phyloP scores from a whole-genome alignment of 2,797 vertebrate species.

The Zalophus californianus region DNA sequence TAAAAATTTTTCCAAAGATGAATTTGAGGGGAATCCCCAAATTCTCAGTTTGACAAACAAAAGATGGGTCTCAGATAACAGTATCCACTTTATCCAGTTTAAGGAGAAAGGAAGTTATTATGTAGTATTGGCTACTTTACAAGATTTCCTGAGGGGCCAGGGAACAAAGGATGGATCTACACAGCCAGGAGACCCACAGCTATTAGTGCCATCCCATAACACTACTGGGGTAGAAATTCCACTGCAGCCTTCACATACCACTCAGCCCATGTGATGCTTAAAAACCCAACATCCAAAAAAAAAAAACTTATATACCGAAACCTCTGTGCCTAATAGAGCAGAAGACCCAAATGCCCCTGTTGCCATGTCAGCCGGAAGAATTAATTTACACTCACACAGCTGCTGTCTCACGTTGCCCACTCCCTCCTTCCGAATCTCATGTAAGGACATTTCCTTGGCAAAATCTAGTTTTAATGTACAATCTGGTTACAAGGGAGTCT shows the following conservation, averaged over 20 bases:
- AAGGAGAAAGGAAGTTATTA: neutral
- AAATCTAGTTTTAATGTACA: neutral
- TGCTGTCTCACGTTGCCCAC: neutral
- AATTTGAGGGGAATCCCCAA: neutral
- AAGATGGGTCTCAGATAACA: neutral
- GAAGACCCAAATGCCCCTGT: neutral
- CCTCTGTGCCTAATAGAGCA: neutral
- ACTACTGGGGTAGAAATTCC: neutral
- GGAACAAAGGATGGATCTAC: neutral
- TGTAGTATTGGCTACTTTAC: neutral
- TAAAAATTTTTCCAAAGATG: slow-evolving; percentile 42
- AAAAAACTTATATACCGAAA: neutral
- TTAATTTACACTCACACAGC: neutral
- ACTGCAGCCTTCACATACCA: neutral
- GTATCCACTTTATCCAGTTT: neutral
- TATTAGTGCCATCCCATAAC: neutral
- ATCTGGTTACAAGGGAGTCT: neutral
- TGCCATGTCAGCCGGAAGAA: neutral
- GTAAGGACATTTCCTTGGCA: neutral
- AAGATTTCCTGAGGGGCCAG: neutral
- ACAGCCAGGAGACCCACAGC: neutral
- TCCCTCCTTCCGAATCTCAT: neutral
- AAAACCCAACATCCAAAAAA: neutral
- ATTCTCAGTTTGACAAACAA: slow-evolving; percentile 32
- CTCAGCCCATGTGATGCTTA: neutral